Conservation (phyloP, 2,113 vertebrate genomes). For the Carassius gibelio region DNA sequence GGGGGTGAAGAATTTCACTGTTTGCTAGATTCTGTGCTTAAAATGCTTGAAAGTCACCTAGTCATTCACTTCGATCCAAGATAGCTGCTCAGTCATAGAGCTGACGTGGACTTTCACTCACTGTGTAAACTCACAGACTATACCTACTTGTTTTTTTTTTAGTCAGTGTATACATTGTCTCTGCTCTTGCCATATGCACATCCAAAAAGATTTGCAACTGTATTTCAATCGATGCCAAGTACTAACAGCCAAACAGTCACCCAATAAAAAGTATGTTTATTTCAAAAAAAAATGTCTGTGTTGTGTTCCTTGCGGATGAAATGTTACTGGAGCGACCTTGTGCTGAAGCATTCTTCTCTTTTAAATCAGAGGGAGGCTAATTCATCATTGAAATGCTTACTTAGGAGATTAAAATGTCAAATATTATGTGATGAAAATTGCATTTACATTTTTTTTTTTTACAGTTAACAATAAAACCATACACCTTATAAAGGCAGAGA, state of each 20-base stretch:
- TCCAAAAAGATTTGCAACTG: slow-evolving; percentile 55
- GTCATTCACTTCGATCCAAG: slow-evolving; percentile 41
- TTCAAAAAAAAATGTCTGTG: slow-evolving; percentile 57
- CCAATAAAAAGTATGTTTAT: slow-evolving; percentile 75
- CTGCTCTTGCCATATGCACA: slow-evolving; percentile 60
- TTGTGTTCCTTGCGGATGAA: not conserved
- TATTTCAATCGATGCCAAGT: slow-evolving; percentile 67
- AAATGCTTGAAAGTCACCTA: slow-evolving; percentile 28
- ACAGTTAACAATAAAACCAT: not conserved
- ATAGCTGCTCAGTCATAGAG: slow-evolving; percentile 29
- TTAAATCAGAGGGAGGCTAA: not conserved
- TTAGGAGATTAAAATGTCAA: not conserved
- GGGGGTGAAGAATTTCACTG: slow-evolving; percentile 15
- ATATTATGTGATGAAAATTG: not conserved
- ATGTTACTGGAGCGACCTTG: not conserved
- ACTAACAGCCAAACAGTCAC: slow-evolving; percentile 69
- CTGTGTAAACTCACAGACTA: slow-evolving; percentile 41
- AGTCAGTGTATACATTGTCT: slow-evolving; percentile 45
- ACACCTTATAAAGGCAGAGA: not conserved
- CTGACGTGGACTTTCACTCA: slow-evolving; percentile 43
- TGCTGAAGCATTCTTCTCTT: not conserved
- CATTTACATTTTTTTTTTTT: not conserved
- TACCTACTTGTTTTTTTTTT: slow-evolving; percentile 26
- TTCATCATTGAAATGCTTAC: not conserved
- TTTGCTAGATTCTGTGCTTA: slow-evolving; percentile 58